Percentiles rank a stretch among this genome's conserved stretches.
phyloP scores from a whole-genome alignment of 1,140 invertebrate genomes.

The Eriocheir sinensis region DNA sequence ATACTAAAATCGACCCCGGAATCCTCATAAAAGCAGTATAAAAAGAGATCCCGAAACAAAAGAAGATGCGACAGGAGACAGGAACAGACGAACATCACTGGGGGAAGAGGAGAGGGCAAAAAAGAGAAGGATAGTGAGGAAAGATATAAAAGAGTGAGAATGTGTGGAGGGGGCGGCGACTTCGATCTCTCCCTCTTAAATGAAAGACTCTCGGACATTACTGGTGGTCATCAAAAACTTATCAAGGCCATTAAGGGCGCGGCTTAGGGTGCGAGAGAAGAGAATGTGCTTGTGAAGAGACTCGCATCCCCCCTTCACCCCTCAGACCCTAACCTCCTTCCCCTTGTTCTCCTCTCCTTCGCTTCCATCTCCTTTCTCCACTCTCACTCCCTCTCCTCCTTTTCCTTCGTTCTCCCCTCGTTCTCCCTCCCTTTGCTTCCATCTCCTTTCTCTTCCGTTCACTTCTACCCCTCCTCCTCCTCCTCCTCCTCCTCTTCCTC shows the following conservation, averaged over 20 bases:
- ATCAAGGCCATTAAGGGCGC: not conserved
- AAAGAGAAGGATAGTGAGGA: not conserved
- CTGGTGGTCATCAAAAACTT: conserved; percentile 14
- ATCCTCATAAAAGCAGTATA: not conserved
- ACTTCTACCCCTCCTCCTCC: not conserved
- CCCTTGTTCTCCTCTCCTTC: not conserved
- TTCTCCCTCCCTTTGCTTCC: too few species aligned
- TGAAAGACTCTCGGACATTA: conserved; percentile 24
- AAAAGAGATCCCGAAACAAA: not conserved
- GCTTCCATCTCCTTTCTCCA: too few species aligned
- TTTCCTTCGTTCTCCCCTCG: too few species aligned
- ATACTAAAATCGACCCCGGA: not conserved
- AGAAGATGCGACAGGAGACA: too few species aligned
- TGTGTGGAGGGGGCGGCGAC: conserved; percentile 1
- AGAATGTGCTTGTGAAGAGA: not conserved
- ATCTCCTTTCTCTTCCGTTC: not conserved
- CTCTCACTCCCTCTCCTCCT: too few species aligned
- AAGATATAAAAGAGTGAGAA: not conserved
- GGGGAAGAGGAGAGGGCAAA: not conserved
- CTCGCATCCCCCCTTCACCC: too few species aligned
- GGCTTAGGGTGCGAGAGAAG: not conserved
- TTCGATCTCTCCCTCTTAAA: conserved; percentile 24
- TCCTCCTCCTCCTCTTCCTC: not conserved
- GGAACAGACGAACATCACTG: not conserved
- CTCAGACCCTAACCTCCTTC: too few species aligned